Base-by-base conservation (phyloP, 2,888 invertebrate species). In the Limnephilus rhombicus region DNA sequence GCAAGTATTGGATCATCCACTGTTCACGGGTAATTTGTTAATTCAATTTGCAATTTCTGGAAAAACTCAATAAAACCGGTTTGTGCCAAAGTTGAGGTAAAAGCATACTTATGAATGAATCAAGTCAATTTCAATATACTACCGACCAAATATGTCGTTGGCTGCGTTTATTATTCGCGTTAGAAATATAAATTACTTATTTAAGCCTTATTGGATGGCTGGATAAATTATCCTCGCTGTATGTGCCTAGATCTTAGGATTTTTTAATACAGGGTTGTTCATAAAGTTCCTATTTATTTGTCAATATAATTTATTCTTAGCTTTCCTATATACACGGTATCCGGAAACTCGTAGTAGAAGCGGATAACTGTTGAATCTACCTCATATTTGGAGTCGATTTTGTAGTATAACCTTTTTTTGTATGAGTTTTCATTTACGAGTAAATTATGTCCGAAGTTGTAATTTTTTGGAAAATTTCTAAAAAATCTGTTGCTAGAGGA, bases 91-190 rank as follows among this genome's bases (percentile, higher is more conserved):
- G 29, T 41, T 86, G 45, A 86, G 45, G 18, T 86, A 24, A 86
- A 49, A 86, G 49, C 86, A 86, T 86, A 86, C 86, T 86, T 86
- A 86, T 86, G 86, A 86, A 86, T 86, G 86, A 86, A 90, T 90
- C 82, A 90, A 81, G 90, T 90, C 90, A 45, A 86, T 86, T 45
- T 82, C 24, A 86, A 86, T 37, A 89, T 90, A 81, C 90, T 41
- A 90, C 90, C 34, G 80, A 37, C 34, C 86, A 49, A 86, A 86
- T 49, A 86, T 85, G 85, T 86, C 85, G 41, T 49, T 85, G 85
- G 41, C 24, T 85, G n/a, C 85, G 45, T 85, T 85, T 45, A 85
- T n/a, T 85, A 49, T 86, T 86, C 86, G 45, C n/a, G n/a, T 86
- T 86, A 45, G 82, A 82, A 86, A 86, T 86, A 53, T 53, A 86